Evolutionary conservation across 2,113 vertebrate species (phyloP).

Genomic region (Phaethon lepturus): DNA sequence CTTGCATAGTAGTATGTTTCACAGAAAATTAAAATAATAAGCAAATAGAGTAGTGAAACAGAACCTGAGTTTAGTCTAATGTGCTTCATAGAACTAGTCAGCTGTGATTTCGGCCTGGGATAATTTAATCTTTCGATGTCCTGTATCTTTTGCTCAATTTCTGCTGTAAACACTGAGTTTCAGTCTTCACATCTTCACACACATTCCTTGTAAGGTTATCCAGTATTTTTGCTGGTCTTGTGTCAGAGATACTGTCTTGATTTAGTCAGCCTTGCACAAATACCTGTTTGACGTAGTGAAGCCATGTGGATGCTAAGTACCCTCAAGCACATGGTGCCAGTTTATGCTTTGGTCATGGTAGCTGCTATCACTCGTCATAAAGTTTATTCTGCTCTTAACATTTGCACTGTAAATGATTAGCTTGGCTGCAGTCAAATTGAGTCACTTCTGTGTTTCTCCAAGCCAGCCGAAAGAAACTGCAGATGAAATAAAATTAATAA

Average conservation of each 20-base stretch:
- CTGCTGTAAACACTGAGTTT: not conserved
- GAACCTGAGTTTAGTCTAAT: not conserved
- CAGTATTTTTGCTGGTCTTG: not conserved
- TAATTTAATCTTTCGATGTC: not conserved
- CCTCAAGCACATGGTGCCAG: not conserved
- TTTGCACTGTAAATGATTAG: not conserved
- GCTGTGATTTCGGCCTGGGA: not conserved
- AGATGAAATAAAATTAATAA: not conserved
- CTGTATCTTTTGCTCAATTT: not conserved
- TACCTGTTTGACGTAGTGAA: not conserved
- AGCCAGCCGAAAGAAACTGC: not conserved
- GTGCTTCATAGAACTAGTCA: not conserved
- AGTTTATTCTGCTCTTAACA: not conserved
- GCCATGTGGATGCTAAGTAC: not conserved
- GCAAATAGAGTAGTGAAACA: not conserved
- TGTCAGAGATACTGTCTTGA: not conserved
- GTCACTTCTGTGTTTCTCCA: not conserved
- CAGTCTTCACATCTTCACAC: not conserved
- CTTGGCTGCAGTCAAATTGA: not conserved
- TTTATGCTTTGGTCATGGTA: accelerated
- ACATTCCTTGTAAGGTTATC: not conserved
- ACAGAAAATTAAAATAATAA: not conserved
- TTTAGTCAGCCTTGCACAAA: not conserved
- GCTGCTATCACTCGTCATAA: not conserved
- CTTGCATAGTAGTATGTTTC: not conserved